These are phyloP conservation scores for Pipa parva DNA, from an alignment of 2,113 vertebrate species.

Conservation along the genomic window DNA sequence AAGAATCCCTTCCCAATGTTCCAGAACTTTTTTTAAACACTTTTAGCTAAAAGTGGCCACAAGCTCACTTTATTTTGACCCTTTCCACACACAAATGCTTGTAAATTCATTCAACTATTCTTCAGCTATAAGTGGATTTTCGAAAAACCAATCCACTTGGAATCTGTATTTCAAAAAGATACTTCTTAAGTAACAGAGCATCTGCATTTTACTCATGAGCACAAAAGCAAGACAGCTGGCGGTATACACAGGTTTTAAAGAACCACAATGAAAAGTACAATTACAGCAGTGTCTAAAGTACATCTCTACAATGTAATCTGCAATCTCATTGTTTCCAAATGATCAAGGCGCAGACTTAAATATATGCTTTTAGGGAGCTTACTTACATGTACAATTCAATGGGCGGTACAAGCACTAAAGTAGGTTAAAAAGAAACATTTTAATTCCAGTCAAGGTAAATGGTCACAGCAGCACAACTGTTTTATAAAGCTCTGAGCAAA, in stretches of 20 bases:
- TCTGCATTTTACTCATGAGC: neutral
- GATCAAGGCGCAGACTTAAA: neutral
- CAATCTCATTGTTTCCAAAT: neutral
- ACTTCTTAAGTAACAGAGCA: slow-evolving; percentile 3
- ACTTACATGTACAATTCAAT: neutral
- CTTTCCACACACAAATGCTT: no score
- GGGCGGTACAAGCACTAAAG: no score
- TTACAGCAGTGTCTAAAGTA: neutral
- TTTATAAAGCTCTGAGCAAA: no score
- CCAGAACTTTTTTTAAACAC: no score
- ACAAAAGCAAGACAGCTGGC: neutral
- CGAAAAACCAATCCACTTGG: neutral
- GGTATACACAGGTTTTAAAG: neutral
- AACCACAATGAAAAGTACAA: neutral
- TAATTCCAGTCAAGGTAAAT: no score
- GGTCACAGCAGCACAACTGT: no score
- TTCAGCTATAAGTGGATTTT: no score
- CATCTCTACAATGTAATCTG: neutral
- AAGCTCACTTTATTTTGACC: no score
- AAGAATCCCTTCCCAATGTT: no score
- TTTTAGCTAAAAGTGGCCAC: no score
- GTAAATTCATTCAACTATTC: no score
- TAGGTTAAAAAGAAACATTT: no score
- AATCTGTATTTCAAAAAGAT: neutral
- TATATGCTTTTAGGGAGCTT: neutral